Evolutionary conservation across 2,888 invertebrate genomes (phyloP), one percentile per base, ranked within the genome.

Genomic region (Blastobasis lacticolella): DNA sequence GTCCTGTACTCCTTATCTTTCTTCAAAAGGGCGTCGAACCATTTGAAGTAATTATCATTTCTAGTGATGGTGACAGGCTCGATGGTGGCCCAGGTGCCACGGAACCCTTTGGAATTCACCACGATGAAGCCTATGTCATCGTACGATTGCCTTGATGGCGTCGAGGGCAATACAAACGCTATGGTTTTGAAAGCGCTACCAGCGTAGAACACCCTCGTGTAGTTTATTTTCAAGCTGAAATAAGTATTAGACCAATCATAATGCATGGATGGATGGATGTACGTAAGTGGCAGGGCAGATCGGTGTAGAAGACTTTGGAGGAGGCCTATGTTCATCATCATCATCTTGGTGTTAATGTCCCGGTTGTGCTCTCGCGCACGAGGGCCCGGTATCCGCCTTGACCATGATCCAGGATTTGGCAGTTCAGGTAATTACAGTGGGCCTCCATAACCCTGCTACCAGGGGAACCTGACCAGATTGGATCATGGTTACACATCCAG

Each of bases 41-140:
- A 85, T 6, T 57, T 10, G 51, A 73, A 82, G 0, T 38, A 10
- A 0, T 59, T 50, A 10, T 80, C 81, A 0, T 77, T 76, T 41
- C 83, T 65, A 5, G 73, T 73, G 0, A 47, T 40, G 0, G n/a
- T 37, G 6, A 60, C 54, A 36, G 65, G 38, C 6, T 62, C 36
- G 6, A 78, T 55, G 0, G 53, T 54, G 0, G 44, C 5, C 78
- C 80, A 83, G 0, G 10, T 10, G 0, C 54, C 59, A 0, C 46
- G 5, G 45, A 51, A 0, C 51, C 55, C 5, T 54, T 42, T 42
- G 2, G 48, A 38, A 0, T 67, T 58, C 0, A 75, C 69, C 0
- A 84, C 65, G 36, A 85, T 67, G 23, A 84, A 66, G 0, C 78
- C 84, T 1, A 83, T 66, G 49, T 84, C 83, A 43, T 84, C 82